phyloP scores from a whole-genome alignment of 2,888 invertebrate genomes.

The Dascillus cervinus region DNA sequence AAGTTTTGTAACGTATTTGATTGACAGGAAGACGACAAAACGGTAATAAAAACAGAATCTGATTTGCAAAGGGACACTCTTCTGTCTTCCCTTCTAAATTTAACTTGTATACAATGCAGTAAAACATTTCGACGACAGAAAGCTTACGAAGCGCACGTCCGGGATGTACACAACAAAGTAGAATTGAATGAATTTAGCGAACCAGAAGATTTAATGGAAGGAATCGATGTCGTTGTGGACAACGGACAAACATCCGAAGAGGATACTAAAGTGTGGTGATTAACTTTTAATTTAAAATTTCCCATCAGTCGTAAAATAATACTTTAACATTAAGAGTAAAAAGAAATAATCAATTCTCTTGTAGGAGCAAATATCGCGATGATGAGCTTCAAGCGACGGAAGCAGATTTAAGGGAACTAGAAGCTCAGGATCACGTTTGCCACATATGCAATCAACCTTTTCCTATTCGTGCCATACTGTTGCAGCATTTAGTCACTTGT shows the following conservation, averaged over 20 bases:
- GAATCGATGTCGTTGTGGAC: constrained; percentile 70
- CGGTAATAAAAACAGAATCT: constrained; percentile 9
- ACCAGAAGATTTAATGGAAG: constrained; percentile 79
- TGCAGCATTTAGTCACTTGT: constrained; percentile 40
- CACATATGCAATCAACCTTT: constrained; percentile 41
- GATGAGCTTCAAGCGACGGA: constrained; percentile 43
- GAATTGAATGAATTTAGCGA: constrained; percentile 72
- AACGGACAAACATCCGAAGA: constrained; percentile 33
- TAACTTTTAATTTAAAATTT: too few species aligned
- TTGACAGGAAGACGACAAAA: constrained; percentile 10
- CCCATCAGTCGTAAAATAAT: neutral
- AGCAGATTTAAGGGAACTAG: constrained; percentile 41
- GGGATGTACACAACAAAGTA: constrained; percentile 48
- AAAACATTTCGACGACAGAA: constrained; percentile 57
- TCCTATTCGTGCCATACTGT: constrained; percentile 34
- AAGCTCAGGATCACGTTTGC: constrained; percentile 39
- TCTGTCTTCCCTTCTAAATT: constrained; percentile 32
- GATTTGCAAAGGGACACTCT: constrained; percentile 24
- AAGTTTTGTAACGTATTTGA: neutral
- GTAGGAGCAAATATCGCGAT: constrained; percentile 33
- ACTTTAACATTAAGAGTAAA: too few species aligned
- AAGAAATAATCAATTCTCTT: too few species aligned
- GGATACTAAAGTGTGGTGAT: constrained; percentile 36
- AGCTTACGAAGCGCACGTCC: constrained; percentile 54
- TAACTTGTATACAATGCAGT: constrained; percentile 40